A percentile compares a stretch with the other conserved stretches of the same genome.
Evolutionary conservation across 2,797 vertebrate species (phyloP).

Genomic region (Euthynnus affinis): DNA sequence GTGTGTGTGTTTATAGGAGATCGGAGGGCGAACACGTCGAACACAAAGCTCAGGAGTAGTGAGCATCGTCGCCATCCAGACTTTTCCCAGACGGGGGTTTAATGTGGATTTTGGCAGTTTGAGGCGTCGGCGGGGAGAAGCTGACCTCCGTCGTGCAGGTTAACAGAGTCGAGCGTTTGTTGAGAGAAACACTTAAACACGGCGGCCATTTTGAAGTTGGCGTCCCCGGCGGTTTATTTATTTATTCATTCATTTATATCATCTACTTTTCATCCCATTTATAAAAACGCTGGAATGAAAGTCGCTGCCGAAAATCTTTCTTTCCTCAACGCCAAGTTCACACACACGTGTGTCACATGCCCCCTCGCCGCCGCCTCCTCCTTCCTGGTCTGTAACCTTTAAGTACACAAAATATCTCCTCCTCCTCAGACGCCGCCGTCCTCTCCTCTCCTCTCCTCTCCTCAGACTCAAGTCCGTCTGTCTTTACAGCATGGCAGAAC

Average conservation of each 20-base stretch:
- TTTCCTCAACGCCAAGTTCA: too few species aligned
- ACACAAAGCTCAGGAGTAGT: too few species aligned
- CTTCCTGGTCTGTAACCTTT: not conserved
- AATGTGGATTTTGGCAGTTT: conserved; percentile 48
- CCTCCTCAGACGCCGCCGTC: not conserved
- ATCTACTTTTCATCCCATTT: conserved; percentile 20
- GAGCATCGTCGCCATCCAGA: too few species aligned
- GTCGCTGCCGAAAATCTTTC: not conserved
- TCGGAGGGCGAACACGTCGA: too few species aligned
- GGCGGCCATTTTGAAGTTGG: not conserved
- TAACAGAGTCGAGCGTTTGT: too few species aligned
- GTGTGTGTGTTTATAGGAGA: too few species aligned
- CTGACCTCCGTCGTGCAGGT: too few species aligned
- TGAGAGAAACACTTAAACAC: conserved; percentile 44
- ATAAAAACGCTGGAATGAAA: conserved; percentile 20
- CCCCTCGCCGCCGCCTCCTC: too few species aligned
- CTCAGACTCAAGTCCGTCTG: conserved; percentile 8
- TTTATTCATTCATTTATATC: not conserved
- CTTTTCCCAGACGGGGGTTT: too few species aligned
- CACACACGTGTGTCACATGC: not conserved
- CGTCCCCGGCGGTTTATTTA: not conserved
- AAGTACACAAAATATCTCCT: not conserved
- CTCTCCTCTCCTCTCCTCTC: not conserved
- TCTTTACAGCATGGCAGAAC: conserved; percentile 51
- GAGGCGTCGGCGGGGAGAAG: too few species aligned